phyloP scores from a whole-genome alignment of 2,888 invertebrate genomes.

The Hoplodrina ambigua region DNA sequence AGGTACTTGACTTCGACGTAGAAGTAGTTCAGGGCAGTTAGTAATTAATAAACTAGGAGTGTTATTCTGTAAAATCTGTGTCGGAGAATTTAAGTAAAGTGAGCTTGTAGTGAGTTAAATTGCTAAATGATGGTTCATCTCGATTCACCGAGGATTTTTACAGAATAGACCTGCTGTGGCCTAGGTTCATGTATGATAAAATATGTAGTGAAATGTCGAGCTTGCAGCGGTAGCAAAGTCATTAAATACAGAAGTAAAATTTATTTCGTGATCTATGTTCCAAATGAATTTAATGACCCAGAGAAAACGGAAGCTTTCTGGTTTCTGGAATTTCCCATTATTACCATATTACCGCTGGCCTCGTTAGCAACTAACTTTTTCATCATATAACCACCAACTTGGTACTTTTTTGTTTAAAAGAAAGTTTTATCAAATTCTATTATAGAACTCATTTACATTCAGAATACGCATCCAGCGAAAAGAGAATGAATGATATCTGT shows the following conservation, averaged over 20 bases:
- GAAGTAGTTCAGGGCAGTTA: no score
- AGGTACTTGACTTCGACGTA: no score
- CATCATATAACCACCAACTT: conserved; percentile 66
- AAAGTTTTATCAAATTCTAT: conserved; percentile 80
- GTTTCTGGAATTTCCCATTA: conserved; percentile 9
- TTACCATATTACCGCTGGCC: conserved; percentile 48
- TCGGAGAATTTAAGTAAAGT: no score
- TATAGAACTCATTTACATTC: conserved; percentile 80
- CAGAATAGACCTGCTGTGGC: neutral
- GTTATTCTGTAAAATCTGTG: no score
- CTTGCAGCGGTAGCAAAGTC: neutral
- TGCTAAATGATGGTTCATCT: no score
- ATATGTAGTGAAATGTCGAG: no score
- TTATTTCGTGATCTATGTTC: conserved; percentile 7
- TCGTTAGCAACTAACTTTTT: conserved; percentile 72
- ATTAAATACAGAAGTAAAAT: neutral
- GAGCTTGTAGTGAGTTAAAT: no score
- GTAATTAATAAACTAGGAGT: no score
- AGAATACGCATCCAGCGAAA: conserved; percentile 67
- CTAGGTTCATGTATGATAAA: neutral
- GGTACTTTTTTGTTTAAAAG: conserved; percentile 73
- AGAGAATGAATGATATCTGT: conserved; percentile 71
- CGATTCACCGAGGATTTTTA: no score
- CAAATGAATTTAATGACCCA: conserved; percentile 20
- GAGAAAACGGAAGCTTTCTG: conserved; percentile 8